These are phyloP conservation scores for Aelia acuminata DNA, from an alignment of 2,888 invertebrate genomes.

Conservation along the genomic window DNA sequence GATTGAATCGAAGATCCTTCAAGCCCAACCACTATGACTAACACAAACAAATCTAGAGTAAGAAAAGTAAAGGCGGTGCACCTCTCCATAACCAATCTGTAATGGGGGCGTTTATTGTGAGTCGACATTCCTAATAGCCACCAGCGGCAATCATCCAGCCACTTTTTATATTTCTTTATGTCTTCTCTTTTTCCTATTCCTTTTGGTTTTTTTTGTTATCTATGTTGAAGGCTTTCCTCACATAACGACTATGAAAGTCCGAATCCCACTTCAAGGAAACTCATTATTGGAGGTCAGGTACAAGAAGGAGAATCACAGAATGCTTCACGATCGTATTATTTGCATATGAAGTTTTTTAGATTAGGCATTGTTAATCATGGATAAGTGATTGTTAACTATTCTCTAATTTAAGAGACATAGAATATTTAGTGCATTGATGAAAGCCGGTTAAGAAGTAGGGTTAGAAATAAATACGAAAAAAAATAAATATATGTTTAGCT, in stretches of 20 bases:
- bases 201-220: constrained; percentile 30
- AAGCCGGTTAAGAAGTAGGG: too few species aligned
- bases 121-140: constrained; percentile 49
- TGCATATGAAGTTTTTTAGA: neutral
- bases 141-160: constrained; percentile 27
- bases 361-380: too few species aligned
- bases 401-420: too few species aligned
- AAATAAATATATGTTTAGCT: too few species aligned
- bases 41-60: constrained; percentile 60
- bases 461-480: too few species aligned
- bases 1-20: constrained; percentile 15
- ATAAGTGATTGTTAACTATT: too few species aligned
- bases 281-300: constrained; percentile 15
- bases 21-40: constrained; percentile 61
- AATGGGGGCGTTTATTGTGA: constrained; percentile 59
- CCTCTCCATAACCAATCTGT: constrained; percentile 63
- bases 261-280: constrained; percentile 6
- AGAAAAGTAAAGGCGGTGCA: constrained; percentile 50
- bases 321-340: neutral
- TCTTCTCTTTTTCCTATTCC: constrained; percentile 51
- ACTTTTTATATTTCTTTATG: constrained; percentile 50
- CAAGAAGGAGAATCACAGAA: neutral
- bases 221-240: constrained; percentile 27
- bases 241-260: constrained; percentile 18
- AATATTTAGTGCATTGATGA: too few species aligned